These are phyloP conservation scores for Pachypeltis micranthus DNA, from an alignment of 1,140 invertebrate genomes.

Conservation along the genomic window DNA sequence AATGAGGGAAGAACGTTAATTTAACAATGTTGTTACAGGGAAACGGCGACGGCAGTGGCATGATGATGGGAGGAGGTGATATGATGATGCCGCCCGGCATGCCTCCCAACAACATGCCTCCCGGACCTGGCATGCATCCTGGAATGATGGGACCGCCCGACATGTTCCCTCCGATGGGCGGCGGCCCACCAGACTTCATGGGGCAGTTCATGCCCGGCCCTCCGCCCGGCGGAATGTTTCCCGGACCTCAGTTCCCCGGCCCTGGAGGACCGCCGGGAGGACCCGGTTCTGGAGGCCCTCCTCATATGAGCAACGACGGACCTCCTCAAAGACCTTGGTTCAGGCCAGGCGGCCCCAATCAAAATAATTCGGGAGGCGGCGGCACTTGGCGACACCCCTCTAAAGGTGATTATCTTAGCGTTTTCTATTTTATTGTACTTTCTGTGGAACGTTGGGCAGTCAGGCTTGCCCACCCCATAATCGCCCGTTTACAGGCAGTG, in stretches of 20 bases:
- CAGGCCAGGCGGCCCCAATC: slow-evolving; percentile 6
- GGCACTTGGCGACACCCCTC: slow-evolving; percentile 16
- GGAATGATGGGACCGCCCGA: slow-evolving; percentile 20
- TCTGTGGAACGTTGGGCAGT: too few species aligned
- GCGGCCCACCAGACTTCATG: slow-evolving; percentile 12
- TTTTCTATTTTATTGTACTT: too few species aligned
- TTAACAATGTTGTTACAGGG: neutral
- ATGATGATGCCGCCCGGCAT: slow-evolving; percentile 5
- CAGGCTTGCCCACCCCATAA: too few species aligned
- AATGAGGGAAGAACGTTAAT: too few species aligned
- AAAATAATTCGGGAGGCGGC: slow-evolving; percentile 10
- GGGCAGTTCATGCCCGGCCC: neutral
- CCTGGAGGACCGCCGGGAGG: neutral
- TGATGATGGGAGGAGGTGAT: slow-evolving; percentile 6
- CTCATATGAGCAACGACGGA: neutral
- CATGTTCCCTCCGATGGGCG: slow-evolving; percentile 11
- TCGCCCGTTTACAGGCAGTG: too few species aligned
- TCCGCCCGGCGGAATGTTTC: neutral
- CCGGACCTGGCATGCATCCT: slow-evolving; percentile 9
- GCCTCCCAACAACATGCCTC: neutral
- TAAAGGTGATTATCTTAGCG: too few species aligned
- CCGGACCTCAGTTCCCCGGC: neutral
- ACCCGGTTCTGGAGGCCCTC: neutral
- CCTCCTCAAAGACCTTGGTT: slow-evolving; percentile 15
- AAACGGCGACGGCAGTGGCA: neutral